These are phyloP conservation scores for Samia ricini DNA, from an alignment of 1,140 invertebrate genomes.

Conservation along the genomic window DNA sequence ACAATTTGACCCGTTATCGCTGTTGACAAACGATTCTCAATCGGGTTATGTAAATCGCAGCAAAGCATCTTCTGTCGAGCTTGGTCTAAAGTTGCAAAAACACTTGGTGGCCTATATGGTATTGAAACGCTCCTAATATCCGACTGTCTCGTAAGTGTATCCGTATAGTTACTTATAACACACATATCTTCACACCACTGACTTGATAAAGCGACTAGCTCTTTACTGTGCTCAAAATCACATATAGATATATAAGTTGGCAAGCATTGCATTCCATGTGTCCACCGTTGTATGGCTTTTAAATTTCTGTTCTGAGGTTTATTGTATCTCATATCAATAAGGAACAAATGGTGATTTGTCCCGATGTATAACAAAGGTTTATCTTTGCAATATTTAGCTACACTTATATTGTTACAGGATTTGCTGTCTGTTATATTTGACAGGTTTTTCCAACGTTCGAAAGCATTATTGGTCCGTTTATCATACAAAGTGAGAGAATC, in stretches of 20 bases:
- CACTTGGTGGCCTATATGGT: slow-evolving; percentile 56
- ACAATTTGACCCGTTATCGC: slow-evolving; percentile 43
- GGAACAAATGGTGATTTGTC: slow-evolving; percentile 59
- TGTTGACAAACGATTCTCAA: slow-evolving; percentile 42
- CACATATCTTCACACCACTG: slow-evolving; percentile 69
- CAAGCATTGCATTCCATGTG: slow-evolving; percentile 55
- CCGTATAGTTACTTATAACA: slow-evolving; percentile 45
- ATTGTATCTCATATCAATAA: slow-evolving; percentile 51
- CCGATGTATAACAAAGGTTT: slow-evolving; percentile 45
- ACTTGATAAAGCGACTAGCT: slow-evolving; percentile 53
- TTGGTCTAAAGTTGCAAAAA: slow-evolving; percentile 42
- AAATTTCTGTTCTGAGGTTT: slow-evolving; percentile 29
- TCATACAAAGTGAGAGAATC: slow-evolving; percentile 52
- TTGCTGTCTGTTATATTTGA: slow-evolving; percentile 46
- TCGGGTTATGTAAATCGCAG: slow-evolving; percentile 46
- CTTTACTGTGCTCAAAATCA: slow-evolving; percentile 46
- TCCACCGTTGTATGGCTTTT: slow-evolving; percentile 53
- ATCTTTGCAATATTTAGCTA: slow-evolving; percentile 38
- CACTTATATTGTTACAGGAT: slow-evolving; percentile 51
- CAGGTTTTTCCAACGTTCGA: slow-evolving; percentile 39
- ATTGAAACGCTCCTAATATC: slow-evolving; percentile 38
- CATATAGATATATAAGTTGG: slow-evolving; percentile 51
- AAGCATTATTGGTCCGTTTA: slow-evolving; percentile 44
- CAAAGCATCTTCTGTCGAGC: slow-evolving; percentile 48
- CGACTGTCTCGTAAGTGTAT: slow-evolving; percentile 28